Conservation (phyloP, 2,888 invertebrate genomes). For the Digitonthophagus gazella region DNA sequence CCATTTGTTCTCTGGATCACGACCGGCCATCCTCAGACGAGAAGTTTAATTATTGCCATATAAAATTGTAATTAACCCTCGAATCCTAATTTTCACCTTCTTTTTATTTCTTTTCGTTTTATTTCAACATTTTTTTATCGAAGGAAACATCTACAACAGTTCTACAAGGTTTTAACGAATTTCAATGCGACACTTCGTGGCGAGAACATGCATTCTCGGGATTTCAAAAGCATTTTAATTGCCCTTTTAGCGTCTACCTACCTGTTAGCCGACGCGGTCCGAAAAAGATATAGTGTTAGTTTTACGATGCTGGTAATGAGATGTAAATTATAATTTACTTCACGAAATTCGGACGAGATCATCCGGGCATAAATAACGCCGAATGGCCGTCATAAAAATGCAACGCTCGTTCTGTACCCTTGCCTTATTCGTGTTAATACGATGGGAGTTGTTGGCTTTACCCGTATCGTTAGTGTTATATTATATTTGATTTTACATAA, state of each 20-base stretch:
- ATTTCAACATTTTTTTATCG: neutral
- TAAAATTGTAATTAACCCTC: too few species aligned
- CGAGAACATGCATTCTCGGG: neutral
- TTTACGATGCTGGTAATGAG: neutral
- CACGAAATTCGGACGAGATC: neutral
- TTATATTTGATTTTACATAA: neutral
- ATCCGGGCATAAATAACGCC: neutral
- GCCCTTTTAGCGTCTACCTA: neutral
- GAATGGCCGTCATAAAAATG: neutral
- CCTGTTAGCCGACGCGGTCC: neutral
- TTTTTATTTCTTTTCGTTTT: too few species aligned
- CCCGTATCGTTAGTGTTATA: neutral
- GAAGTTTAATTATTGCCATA: neutral
- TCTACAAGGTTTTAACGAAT: neutral
- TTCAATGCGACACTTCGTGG: neutral
- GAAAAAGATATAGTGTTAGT: neutral
- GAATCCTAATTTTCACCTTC: too few species aligned
- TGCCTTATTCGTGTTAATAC: neutral
- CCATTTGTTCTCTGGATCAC: conserved; percentile 9
- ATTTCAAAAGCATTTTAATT: neutral
- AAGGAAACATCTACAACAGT: neutral
- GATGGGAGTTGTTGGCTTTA: neutral
- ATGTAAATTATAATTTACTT: neutral
- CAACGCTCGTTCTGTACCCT: too few species aligned
- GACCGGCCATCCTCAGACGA: neutral